Evolutionary conservation across 2,888 invertebrate genomes (phyloP), one percentile per base, ranked within the genome.

Genomic region (Macropis europaea): DNA sequence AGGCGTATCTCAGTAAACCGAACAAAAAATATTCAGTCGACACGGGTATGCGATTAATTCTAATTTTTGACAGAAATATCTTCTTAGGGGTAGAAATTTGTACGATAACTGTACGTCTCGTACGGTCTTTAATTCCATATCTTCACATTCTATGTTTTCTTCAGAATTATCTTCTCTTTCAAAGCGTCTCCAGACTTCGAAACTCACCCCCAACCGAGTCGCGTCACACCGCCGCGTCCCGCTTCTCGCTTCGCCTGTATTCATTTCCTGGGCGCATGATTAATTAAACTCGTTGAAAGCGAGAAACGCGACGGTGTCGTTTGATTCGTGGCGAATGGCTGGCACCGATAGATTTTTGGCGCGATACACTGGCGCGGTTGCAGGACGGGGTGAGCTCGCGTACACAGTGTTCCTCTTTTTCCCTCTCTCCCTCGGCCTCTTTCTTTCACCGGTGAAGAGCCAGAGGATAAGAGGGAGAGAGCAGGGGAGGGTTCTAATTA

Each of bases 401-500:
- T 43, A 54, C 28, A 17, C 40, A 11, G 24, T 22, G 42, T 45
- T 53, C 57, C 45, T 54, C 72, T 52, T 57, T 67, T 42, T 50
- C 57, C 50, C 53, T 38, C 52, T 17, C 2, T 47, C 63, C 57
- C 66, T 53, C 63, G 70, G 57, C 56, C 77, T 52, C 71, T 60
- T 71, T 73, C 72, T 73, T 79, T 73, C 78, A 42, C 47, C 34
- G 48, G 60, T 69, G 79, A 54, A 73, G 78, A 69, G 73, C 60
- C 61, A 54, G 61, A 66, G 78, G 69, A 73, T 36, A 66, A 68
- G 70, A 66, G 62, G 45, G 48, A 42, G 57, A 43, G 47, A 32
- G 59, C 40, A 60, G 76, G 73, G 68, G 82, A 84, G 85, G 87
- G 82, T 86, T 85, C 87, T 89, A 90, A 89, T 89, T 90, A 90